Evolutionary conservation across 2,797 vertebrate species (phyloP).

Genomic region (Perodicticus potto): DNA sequence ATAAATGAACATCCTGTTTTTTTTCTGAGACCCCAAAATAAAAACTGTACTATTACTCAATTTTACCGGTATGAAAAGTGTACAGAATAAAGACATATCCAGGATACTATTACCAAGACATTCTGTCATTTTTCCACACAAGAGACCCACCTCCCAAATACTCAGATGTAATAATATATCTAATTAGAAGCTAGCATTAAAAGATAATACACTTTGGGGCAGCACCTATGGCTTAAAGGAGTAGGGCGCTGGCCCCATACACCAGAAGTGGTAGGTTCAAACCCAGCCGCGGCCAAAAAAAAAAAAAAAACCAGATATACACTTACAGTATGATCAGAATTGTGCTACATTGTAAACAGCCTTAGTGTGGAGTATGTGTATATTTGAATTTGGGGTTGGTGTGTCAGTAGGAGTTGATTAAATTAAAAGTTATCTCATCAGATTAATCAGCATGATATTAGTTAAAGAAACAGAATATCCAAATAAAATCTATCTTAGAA

Average conservation of each 20-base stretch:
- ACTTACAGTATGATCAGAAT: background rate
- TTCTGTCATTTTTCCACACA: background rate
- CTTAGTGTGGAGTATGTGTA: background rate
- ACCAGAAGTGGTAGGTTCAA: no score
- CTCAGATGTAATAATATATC: background rate
- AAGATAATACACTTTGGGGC: background rate
- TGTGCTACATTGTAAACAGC: background rate
- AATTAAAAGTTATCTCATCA: background rate
- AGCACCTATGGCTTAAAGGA: no score
- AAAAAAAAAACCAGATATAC: background rate
- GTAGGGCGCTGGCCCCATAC: no score
- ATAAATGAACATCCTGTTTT: background rate
- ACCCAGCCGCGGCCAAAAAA: no score
- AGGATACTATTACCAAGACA: background rate
- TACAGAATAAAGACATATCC: background rate
- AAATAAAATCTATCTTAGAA: background rate
- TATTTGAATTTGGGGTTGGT: background rate
- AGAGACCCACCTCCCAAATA: background rate
- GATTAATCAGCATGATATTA: background rate
- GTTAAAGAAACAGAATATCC: background rate
- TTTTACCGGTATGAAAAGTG: background rate
- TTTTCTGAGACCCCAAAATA: constrained; percentile 27
- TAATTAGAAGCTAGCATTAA: background rate
- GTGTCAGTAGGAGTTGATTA: background rate
- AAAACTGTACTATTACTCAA: background rate